Conservation (phyloP, 2,113 vertebrate genomes). For the Gymnocephalus cernua region DNA sequence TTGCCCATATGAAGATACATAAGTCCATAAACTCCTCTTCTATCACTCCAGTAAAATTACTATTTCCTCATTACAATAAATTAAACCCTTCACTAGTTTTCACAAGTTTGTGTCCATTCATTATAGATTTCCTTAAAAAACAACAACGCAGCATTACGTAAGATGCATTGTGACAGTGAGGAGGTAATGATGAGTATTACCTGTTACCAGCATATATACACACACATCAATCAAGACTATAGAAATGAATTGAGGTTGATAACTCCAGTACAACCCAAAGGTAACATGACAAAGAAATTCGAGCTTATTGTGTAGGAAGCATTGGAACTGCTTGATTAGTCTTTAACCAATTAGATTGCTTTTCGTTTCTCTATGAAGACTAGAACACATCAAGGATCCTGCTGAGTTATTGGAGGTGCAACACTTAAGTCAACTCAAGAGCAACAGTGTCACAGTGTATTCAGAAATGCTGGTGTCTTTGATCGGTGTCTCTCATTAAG, state of each 20-base stretch:
- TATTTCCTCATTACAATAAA: no score
- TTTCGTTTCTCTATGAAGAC: conserved; percentile 13
- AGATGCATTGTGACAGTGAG: neutral
- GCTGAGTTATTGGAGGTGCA: conserved; percentile 31
- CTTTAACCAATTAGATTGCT: conserved; percentile 7
- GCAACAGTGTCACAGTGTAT: neutral
- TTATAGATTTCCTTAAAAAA: neutral
- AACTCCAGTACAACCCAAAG: neutral
- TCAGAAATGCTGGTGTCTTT: conserved; percentile 5
- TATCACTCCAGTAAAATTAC: neutral
- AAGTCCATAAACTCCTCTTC: neutral
- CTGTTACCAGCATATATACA: neutral
- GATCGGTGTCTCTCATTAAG: neutral
- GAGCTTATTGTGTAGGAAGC: neutral
- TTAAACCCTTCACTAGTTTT: neutral
- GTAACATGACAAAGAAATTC: neutral
- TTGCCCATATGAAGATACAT: neutral
- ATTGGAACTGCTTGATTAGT: neutral
- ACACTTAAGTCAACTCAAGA: conserved; percentile 37
- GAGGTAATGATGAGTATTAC: no score
- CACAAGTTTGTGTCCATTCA: neutral
- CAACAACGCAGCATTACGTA: neutral
- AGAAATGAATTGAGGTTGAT: neutral
- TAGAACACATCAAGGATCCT: conserved; percentile 14
- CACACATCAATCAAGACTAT: neutral